Evolutionary conservation across 2,888 invertebrate genomes (phyloP).

Genomic region (Macrophya annulata): DNA sequence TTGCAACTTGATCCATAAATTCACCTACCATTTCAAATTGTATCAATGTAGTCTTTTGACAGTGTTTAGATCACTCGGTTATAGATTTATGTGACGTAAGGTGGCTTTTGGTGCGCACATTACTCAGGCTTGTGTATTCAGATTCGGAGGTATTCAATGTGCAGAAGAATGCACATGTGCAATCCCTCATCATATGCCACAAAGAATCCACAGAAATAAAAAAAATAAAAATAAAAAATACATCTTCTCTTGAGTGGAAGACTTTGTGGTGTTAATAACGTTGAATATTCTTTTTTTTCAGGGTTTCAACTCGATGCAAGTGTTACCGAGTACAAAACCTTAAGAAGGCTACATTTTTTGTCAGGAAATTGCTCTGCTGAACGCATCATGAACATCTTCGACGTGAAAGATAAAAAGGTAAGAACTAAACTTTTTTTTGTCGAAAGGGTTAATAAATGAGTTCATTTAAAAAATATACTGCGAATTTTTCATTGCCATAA

Average conservation of each 20-base stretch:
- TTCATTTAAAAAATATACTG: neutral
- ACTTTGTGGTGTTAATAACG: neutral
- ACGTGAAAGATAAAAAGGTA: neutral
- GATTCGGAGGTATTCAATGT: constrained; percentile 11
- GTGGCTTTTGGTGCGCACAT: neutral
- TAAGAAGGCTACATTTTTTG: neutral
- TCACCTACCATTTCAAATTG: constrained; percentile 15
- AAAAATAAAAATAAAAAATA: neutral
- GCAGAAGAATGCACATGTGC: neutral
- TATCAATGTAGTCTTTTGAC: constrained; percentile 33
- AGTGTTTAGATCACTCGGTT: neutral
- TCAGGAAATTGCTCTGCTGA: neutral
- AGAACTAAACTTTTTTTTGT: neutral
- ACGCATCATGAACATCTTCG: neutral
- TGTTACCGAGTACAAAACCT: neutral
- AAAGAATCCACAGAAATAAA: neutral
- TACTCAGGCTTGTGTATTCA: neutral
- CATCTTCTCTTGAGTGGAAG: neutral
- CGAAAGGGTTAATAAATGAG: too few relatives aligned
- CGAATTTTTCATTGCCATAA: neutral
- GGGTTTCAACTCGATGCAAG: neutral
- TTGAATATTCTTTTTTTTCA: neutral
- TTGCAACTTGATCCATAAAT: neutral
- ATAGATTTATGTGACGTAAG: constrained; percentile 9
- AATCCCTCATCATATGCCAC: neutral